Base-by-base conservation (phyloP, 2,113 vertebrate species). In the Brienomyrus brachyistius region DNA sequence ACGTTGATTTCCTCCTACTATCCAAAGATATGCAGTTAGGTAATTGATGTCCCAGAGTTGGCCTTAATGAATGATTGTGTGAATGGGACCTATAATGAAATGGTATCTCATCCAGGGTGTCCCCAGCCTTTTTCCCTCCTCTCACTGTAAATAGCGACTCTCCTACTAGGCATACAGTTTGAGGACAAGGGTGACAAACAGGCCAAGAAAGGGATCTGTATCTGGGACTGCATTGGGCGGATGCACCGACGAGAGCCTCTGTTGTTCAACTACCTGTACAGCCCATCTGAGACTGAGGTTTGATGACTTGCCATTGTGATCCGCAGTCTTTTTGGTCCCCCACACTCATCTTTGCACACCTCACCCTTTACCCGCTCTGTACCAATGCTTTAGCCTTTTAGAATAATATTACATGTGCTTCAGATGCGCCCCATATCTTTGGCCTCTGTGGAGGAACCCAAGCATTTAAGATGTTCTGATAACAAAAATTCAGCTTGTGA, bases 111-210 rank as follows among this genome's bases (percentile, higher is more conserved):
- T 19, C 74, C 74, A 31, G n/a, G 23, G 56, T 9, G 23, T 3
- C 56, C 2, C 56, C 56, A 89, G 51, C 91, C n/a, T 40, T 0
- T 91, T 86, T 51, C 92, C 92, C 90, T 94, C 66, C 13, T 93
- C 23, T 94, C 21, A 89, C 56, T 89, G n/a, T 91, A 89, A 59
- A 50, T 52, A 92, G 9, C 31, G 62, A 70, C 62, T 70, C n/a
- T 70, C 10, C 62, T 70, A 70, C 62, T 70, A 99, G 98, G 98
- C 84, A 96, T 97, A 70, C 92, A 99, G 92, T 99, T 99, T 94
- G 98, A 99, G 90, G 98, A 99, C 94, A 99, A 98, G 95, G 97
- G 97, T 93, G 98, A 99, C 86, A 99, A 98, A 86, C 98, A 98
- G 93, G 94, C 96, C 91, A 97, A 96, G 91, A 98, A 95, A 94